phyloP scores from a whole-genome alignment of 2,797 vertebrate species.

The Cirrhinus molitorella region DNA sequence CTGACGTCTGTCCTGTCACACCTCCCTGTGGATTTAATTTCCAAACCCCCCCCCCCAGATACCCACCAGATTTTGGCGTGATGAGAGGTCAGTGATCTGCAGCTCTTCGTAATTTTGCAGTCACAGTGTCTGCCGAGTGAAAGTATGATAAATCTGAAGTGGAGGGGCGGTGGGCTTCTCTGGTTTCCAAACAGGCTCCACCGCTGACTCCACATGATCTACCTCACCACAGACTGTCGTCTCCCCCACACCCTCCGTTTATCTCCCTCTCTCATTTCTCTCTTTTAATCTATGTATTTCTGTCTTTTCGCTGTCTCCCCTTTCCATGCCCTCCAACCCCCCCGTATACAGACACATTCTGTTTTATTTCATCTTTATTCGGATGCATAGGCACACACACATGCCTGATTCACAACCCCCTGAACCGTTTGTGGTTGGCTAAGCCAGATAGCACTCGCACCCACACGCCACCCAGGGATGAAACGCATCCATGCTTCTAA shows the following conservation, averaged over 20 bases:
- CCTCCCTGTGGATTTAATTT: slow-evolving; percentile 17
- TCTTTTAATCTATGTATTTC: slow-evolving; percentile 7
- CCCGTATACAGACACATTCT: background rate
- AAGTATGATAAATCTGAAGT: slow-evolving; percentile 44
- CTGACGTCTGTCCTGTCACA: slow-evolving; percentile 33
- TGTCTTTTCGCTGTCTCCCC: background rate
- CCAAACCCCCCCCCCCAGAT: slow-evolving; percentile 24
- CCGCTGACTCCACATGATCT: slow-evolving; percentile 53
- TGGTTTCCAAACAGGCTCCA: slow-evolving; percentile 43
- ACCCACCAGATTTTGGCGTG: background rate
- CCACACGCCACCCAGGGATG: slow-evolving; percentile 49
- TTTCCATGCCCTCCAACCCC: background rate
- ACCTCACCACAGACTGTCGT: slow-evolving; percentile 32
- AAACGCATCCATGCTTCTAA: slow-evolving; percentile 49
- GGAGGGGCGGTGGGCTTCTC: slow-evolving; percentile 45
- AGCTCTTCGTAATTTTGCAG: slow-evolving; percentile 28
- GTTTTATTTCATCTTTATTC: slow-evolving; percentile 18
- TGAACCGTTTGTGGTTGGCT: slow-evolving; percentile 36
- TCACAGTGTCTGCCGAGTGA: slow-evolving; percentile 29
- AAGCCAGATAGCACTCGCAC: slow-evolving; percentile 53
- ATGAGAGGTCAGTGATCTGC: slow-evolving; percentile 36
- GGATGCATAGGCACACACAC: slow-evolving; percentile 28
- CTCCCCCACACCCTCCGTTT: slow-evolving; percentile 32
- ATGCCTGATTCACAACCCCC: background rate
- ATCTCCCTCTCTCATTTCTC: slow-evolving; percentile 40